These are phyloP conservation scores for Hermatobates lingyangjiaoensis DNA, from an alignment of 1,140 invertebrate species.

Conservation along the genomic window DNA sequence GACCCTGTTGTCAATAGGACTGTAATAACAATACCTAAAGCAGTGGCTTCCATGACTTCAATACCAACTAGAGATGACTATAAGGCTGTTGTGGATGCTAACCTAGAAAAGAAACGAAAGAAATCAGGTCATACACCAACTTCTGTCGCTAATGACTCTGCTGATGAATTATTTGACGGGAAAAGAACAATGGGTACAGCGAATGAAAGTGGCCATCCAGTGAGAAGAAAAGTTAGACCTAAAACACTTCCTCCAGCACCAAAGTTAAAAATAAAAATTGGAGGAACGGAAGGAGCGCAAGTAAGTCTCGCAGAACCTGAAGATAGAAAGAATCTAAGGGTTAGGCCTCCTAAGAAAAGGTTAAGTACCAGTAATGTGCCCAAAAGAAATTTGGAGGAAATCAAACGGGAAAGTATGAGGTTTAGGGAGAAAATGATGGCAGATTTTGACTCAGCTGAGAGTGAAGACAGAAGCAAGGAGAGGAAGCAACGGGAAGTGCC, in stretches of 20 bases:
- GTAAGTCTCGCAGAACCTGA: slow-evolving; percentile 23
- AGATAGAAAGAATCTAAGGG: slow-evolving; percentile 29
- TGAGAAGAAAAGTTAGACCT: slow-evolving; percentile 15
- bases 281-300: slow-evolving; percentile 20
- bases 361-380: slow-evolving; percentile 32
- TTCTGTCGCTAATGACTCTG: slow-evolving; percentile 24
- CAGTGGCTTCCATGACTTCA: slow-evolving; percentile 64
- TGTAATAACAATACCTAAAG: slow-evolving; percentile 66
- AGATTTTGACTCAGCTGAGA: slow-evolving; percentile 49
- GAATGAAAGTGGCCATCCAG: background rate
- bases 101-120: slow-evolving; percentile 44
- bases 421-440: slow-evolving; percentile 65
- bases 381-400: slow-evolving; percentile 49
- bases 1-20: slow-evolving; percentile 44
- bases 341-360: slow-evolving; percentile 62
- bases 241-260: slow-evolving; percentile 28
- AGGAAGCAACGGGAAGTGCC: slow-evolving; percentile 12
- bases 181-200: slow-evolving; percentile 6
- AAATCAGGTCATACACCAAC: slow-evolving; percentile 24
- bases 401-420: slow-evolving; percentile 70
- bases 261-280: slow-evolving; percentile 68
- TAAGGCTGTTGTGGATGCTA: slow-evolving; percentile 38
- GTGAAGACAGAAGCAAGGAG: slow-evolving; percentile 25
- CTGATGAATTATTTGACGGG: background rate
- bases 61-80: slow-evolving; percentile 70